These are phyloP conservation scores for Mionectes olivaceus DNA, from an alignment of 2,797 vertebrate species.

Conservation along the genomic window DNA sequence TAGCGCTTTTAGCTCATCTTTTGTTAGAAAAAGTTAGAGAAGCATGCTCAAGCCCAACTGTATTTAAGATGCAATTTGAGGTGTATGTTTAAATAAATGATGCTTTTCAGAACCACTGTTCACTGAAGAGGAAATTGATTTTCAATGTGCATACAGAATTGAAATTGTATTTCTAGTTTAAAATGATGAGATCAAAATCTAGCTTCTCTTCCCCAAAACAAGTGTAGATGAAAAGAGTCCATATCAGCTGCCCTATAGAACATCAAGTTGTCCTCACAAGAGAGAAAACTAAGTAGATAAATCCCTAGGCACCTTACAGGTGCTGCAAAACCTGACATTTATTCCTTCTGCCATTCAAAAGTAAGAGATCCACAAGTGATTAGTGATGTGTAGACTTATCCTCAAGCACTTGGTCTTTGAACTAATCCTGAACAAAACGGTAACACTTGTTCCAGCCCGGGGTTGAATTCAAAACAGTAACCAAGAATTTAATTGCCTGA, in stretches of 20 bases:
- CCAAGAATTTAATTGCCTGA: background rate
- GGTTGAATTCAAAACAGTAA: background rate
- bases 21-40: background rate
- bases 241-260: background rate
- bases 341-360: background rate
- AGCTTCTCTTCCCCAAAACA: background rate
- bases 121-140: background rate
- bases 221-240: background rate
- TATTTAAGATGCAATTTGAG: background rate
- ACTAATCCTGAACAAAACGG: background rate
- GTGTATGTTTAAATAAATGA: background rate
- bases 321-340: background rate
- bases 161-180: conserved; percentile 3
- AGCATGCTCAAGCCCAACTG: background rate
- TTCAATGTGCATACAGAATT: background rate
- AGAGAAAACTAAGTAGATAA: background rate
- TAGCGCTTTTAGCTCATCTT: background rate
- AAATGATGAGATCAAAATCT: background rate
- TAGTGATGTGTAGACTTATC: background rate
- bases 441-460: background rate
- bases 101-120: background rate
- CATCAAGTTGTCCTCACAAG: background rate
- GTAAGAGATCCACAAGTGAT: background rate
- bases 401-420: background rate
- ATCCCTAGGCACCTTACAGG: background rate